phyloP scores from a whole-genome alignment of 2,797 vertebrate species.

The Liasis olivaceus region DNA sequence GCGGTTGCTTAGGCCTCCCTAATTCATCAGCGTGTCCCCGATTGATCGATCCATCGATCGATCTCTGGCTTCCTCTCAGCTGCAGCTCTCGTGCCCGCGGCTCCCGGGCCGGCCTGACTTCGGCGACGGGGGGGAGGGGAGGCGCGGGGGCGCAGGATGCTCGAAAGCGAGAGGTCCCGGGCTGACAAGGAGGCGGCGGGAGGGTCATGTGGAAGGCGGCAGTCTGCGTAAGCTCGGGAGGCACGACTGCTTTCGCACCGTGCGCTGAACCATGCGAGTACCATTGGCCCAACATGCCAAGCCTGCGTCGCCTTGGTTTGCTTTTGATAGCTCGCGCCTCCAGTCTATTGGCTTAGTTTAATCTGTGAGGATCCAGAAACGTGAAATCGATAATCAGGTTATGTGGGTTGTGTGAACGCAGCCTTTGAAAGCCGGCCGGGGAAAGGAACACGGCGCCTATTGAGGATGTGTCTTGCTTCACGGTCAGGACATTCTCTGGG shows the following conservation, averaged over 20 bases:
- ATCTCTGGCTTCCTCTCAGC: slow-evolving; percentile 78
- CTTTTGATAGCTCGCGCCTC: background rate
- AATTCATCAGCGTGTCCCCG: slow-evolving; percentile 89
- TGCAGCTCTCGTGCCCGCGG: slow-evolving; percentile 80
- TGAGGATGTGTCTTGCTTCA: background rate
- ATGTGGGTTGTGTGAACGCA: background rate
- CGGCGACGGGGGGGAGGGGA: background rate
- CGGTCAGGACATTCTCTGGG: background rate
- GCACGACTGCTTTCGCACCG: background rate
- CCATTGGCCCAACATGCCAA: background rate
- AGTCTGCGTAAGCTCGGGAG: background rate
- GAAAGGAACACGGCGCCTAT: background rate
- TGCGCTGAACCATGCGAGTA: too few relatives aligned
- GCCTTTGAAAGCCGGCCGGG: background rate
- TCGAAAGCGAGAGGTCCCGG: background rate
- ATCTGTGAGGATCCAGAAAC: background rate
- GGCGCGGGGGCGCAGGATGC: background rate
- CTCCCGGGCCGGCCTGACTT: background rate
- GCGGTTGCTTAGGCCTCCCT: slow-evolving; percentile 79
- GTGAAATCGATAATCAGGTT: background rate
- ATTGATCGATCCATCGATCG: slow-evolving; percentile 78
- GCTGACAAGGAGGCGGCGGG: background rate
- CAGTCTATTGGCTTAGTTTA: background rate
- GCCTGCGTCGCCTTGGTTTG: background rate
- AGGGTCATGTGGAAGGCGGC: background rate